Evolutionary conservation across 2,113 vertebrate genomes (phyloP), one percentile per base, ranked within the genome.

Genomic region (Cottus gobio): DNA sequence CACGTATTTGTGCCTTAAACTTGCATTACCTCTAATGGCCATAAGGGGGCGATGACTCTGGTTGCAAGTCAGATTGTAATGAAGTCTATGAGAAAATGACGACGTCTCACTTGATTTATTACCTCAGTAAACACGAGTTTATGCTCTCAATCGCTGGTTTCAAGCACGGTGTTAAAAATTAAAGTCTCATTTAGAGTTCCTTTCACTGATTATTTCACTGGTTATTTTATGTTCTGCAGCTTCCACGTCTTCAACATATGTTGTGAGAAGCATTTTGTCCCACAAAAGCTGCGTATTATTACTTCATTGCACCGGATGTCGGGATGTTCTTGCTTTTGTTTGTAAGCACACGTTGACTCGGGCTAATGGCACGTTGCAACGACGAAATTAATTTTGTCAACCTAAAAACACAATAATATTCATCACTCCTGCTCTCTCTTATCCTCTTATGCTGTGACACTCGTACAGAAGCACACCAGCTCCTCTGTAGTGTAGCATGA

Each of bases 341-440:
- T 65, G n/a, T 44, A 62, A 67, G 11, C 15, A 31, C 26, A 54
- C 31, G 36, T 10, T 36, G 63, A 64, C n/a, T 62, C 30, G 22
- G 44, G n/a, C 71, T 26, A 28, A 68, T 52, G 44, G 6, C 44
- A 34, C 56, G 39, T 54, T 46, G 13, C 54, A 24, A 34, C 37
- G 26, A 83, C 63, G 39, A 71, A 67, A 70, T 77, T 57, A 0
- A 62, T 60, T 79, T 77, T 72, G 62, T 79, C 66, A 80, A 24
- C 66, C 12, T 3, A 36, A 58, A 42, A 66, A 56, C 24, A 26
- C 44, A 44, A 70, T 73, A 75, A 62, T 7, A 48, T 8, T 76
- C 15, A 6, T 80, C 54, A 52, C 30, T 54, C 24, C 76, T n/a
- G n/a, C n/a, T 67, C 37, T 44, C 24, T 72, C 68, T 75, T 70